Evolutionary conservation across 2,797 vertebrate genomes (phyloP).

Genomic region (Alauda arvensis): DNA sequence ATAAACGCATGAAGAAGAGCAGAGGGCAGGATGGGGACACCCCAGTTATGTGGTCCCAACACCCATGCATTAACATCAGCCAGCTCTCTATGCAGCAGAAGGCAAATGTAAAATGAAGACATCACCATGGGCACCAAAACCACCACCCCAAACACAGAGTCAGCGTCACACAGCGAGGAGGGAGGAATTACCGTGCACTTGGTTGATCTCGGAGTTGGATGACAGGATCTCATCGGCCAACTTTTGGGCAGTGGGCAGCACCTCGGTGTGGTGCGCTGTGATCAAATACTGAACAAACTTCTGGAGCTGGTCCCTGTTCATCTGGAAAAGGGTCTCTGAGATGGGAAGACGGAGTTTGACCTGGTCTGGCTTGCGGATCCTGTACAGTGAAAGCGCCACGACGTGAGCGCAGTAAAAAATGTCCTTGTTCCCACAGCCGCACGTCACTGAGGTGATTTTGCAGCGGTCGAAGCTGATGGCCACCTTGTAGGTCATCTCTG

Average conservation of each 20-base stretch:
- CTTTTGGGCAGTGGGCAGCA: constrained; percentile 85
- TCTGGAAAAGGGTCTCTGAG: constrained; percentile 90
- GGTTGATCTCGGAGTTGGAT: constrained; percentile 89
- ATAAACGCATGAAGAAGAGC: background rate
- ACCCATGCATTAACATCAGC: background rate
- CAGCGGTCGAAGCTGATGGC: constrained; percentile 98
- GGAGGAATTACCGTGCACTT: constrained; percentile 81
- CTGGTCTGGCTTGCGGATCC: constrained; percentile 96
- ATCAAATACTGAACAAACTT: constrained; percentile 91
- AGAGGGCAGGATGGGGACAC: background rate
- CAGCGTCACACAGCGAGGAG: background rate
- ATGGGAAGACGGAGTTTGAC: constrained; percentile 91
- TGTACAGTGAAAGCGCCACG: constrained; percentile 94
- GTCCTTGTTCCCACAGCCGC: constrained; percentile 95
- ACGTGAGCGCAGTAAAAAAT: constrained; percentile 98
- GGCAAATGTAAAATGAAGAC: background rate
- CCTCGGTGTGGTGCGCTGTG: constrained; percentile 84
- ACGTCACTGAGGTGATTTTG: constrained; percentile 98
- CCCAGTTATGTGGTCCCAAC: background rate
- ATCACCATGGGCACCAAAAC: background rate
- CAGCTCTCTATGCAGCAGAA: background rate
- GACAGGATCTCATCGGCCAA: constrained; percentile 89
- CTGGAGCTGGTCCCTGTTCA: constrained; percentile 90
- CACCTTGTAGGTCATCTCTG: constrained; percentile 93
- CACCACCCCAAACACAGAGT: background rate